Conservation (phyloP, 2,113 vertebrate species). For the Pachycephala philippinensis region DNA sequence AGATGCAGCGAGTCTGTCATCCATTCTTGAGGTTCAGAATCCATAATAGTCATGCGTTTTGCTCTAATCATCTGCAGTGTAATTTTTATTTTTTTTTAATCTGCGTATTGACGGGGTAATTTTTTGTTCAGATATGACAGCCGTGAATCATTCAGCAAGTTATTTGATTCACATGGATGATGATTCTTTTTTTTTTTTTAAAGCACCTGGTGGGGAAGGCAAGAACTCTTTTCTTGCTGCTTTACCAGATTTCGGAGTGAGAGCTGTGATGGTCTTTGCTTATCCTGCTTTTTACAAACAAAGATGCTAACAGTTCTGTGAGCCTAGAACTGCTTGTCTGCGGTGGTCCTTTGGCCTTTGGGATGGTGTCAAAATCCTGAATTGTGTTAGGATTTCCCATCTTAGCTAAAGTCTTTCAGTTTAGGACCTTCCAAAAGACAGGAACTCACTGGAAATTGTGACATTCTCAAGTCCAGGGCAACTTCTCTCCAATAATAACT, state of each 20-base stretch:
- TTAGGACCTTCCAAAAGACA: neutral
- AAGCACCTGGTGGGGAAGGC: neutral
- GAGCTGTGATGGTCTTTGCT: neutral
- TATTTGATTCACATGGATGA: neutral
- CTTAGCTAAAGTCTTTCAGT: neutral
- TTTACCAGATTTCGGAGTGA: neutral
- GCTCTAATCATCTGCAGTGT: neutral
- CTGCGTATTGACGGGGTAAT: neutral
- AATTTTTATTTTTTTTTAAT: neutral
- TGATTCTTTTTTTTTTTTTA: neutral
- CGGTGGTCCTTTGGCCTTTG: neutral
- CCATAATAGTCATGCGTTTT: neutral
- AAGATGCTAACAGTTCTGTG: neutral
- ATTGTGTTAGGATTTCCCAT: neutral
- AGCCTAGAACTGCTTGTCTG: neutral
- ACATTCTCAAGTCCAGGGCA: neutral
- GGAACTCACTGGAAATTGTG: neutral
- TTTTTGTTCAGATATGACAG: neutral
- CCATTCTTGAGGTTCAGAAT: slow-evolving; percentile 10
- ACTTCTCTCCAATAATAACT: neutral
- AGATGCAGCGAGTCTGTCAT: neutral
- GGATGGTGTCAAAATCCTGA: neutral
- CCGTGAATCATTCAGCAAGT: neutral
- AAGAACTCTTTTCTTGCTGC: neutral
- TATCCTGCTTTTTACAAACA: neutral